phyloP scores from a whole-genome alignment of 2,888 invertebrate species.

The Coelogynopora nodosa region DNA sequence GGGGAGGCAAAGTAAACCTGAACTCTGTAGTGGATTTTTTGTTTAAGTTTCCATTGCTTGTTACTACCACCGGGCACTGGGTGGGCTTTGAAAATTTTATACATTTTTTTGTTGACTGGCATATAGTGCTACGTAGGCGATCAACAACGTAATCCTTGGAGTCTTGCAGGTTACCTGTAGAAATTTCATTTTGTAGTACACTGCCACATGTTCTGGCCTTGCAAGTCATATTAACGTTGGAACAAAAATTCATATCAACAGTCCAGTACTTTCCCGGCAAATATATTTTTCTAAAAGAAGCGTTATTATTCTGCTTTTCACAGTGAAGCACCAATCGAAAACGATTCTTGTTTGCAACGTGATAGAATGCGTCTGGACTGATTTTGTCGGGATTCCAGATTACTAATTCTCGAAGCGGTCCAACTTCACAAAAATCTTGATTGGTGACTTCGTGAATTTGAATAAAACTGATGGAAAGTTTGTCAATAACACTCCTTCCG shows the following conservation, averaged over 20 bases:
- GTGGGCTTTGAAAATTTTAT: neutral
- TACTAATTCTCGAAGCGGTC: neutral
- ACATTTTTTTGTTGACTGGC: neutral
- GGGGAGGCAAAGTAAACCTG: neutral
- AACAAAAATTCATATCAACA: neutral
- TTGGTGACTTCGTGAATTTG: neutral
- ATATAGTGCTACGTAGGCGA: neutral
- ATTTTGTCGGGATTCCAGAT: neutral
- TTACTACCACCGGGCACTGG: neutral
- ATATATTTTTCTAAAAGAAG: neutral
- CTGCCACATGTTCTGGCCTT: neutral
- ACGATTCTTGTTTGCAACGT: neutral
- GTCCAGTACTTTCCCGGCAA: neutral
- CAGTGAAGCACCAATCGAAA: neutral
- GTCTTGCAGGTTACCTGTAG: neutral
- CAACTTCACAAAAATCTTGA: neutral
- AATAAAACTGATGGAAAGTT: slow-evolving; percentile 5
- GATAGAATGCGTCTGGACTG: neutral
- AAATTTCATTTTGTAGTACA: neutral
- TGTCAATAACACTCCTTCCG: neutral
- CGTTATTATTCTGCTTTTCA: neutral
- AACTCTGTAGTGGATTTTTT: too few species aligned
- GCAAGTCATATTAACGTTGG: neutral
- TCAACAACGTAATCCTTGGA: neutral
- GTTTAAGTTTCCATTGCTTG: too few species aligned